phyloP scores from a whole-genome alignment of 2,113 vertebrate species.

The Pterophyllum scalare region DNA sequence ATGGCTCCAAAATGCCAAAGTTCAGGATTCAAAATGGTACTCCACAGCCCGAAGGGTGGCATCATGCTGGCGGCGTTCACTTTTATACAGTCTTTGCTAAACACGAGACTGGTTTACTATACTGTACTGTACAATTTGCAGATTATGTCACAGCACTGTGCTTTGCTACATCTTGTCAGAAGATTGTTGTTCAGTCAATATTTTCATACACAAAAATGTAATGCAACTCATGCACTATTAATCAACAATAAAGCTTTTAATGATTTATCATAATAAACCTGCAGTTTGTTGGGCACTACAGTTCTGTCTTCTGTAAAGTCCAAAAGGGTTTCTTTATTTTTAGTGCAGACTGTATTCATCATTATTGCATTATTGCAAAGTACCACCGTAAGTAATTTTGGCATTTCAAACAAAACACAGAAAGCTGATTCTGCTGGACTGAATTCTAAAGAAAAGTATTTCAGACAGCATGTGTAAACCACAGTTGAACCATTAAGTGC shows the following conservation, averaged over 20 bases:
- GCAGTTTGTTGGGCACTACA: constrained; percentile 20
- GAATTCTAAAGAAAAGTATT: background rate
- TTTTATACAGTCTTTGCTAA: background rate
- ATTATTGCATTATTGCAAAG: background rate
- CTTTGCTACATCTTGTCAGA: constrained; percentile 20
- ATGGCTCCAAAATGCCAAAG: background rate
- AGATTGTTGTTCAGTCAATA: background rate
- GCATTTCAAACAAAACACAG: background rate
- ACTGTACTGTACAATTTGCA: constrained; percentile 28
- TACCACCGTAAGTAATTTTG: background rate
- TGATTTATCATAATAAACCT: constrained; percentile 45
- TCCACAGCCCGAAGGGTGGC: background rate
- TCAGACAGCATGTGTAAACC: background rate
- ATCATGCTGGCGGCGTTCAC: background rate
- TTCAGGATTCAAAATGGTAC: background rate
- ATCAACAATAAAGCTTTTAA: constrained; percentile 26
- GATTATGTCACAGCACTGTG: constrained; percentile 5
- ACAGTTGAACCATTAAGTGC: background rate
- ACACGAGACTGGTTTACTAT: constrained; percentile 12
- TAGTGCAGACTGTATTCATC: background rate
- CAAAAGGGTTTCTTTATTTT: background rate
- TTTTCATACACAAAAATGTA: constrained; percentile 10
- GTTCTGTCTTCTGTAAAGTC: constrained; percentile 27
- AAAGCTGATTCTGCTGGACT: too few relatives aligned
- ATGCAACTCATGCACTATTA: constrained; percentile 1